Conservation (phyloP, 2,888 invertebrate genomes). For the Ditylenchus weischeri region DNA sequence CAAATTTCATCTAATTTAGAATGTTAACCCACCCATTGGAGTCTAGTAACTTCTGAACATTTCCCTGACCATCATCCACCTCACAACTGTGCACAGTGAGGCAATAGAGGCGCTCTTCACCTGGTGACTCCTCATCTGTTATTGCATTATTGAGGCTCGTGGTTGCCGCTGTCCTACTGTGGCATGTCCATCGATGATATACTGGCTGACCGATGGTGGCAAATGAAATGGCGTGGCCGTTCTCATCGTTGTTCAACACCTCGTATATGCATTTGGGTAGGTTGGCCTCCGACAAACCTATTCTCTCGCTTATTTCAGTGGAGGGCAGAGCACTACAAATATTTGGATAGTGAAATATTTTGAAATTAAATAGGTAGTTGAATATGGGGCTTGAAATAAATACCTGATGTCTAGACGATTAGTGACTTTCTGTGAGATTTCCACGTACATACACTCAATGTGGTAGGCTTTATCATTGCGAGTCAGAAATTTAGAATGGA, state of each 20-base stretch:
- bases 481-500: slow-evolving; percentile 52
- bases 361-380: too few species aligned
- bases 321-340: slow-evolving; percentile 41
- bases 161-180: slow-evolving; percentile 1
- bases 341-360: neutral
- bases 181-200: slow-evolving; percentile 42
- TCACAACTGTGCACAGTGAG: slow-evolving; percentile 53
- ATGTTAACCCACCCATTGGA: slow-evolving; percentile 40
- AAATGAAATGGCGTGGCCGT: slow-evolving; percentile 40
- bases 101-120: slow-evolving; percentile 37
- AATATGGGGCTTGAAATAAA: too few species aligned
- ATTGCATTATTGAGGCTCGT: neutral
- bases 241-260: slow-evolving; percentile 37
- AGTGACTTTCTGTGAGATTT: slow-evolving; percentile 43
- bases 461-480: slow-evolving; percentile 43
- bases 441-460: slow-evolving; percentile 49
- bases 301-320: slow-evolving; percentile 39
- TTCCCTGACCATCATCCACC: slow-evolving; percentile 54
- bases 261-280: slow-evolving; percentile 49
- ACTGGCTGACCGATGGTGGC: slow-evolving; percentile 50
- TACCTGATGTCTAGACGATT: slow-evolving; percentile 49
- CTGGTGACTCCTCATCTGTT: slow-evolving; percentile 4
- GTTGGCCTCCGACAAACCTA: slow-evolving; percentile 16
- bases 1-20: too few species aligned
- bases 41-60: slow-evolving; percentile 49